These are phyloP conservation scores for Heliornis fulica DNA, from an alignment of 2,113 vertebrate genomes.

Conservation along the genomic window DNA sequence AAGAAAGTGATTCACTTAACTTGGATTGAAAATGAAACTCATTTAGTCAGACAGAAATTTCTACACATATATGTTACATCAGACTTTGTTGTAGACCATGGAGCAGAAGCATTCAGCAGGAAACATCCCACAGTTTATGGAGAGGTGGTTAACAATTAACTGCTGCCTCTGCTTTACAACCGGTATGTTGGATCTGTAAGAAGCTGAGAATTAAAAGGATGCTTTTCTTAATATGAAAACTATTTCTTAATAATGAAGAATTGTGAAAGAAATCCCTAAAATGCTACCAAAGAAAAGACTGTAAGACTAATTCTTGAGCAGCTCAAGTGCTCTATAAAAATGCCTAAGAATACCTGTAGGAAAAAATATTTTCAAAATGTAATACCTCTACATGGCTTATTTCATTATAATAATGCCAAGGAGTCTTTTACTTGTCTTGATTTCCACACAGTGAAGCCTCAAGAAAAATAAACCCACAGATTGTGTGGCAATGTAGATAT, in stretches of 20 bases:
- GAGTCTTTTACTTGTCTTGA: neutral
- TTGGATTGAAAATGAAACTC: neutral
- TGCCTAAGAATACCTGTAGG: neutral
- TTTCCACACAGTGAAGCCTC: neutral
- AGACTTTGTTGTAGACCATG: neutral
- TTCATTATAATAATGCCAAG: neutral
- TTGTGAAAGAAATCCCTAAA: neutral
- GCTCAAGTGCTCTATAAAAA: neutral
- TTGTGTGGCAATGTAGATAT: neutral
- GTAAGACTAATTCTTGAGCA: neutral
- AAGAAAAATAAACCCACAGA: neutral
- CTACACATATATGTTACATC: neutral
- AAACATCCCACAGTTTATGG: neutral
- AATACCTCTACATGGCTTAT: neutral
- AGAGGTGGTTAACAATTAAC: neutral
- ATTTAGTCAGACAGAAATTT: neutral
- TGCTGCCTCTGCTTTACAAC: neutral
- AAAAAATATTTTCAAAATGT: neutral
- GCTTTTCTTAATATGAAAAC: neutral
- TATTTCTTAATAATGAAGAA: too few relatives aligned
- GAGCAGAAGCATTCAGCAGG: neutral
- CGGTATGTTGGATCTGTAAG: neutral
- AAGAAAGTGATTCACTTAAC: neutral
- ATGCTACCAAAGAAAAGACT: neutral
- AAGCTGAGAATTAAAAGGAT: neutral